Conservation (phyloP, 2,797 vertebrate genomes). For the Delichon dasypus region DNA sequence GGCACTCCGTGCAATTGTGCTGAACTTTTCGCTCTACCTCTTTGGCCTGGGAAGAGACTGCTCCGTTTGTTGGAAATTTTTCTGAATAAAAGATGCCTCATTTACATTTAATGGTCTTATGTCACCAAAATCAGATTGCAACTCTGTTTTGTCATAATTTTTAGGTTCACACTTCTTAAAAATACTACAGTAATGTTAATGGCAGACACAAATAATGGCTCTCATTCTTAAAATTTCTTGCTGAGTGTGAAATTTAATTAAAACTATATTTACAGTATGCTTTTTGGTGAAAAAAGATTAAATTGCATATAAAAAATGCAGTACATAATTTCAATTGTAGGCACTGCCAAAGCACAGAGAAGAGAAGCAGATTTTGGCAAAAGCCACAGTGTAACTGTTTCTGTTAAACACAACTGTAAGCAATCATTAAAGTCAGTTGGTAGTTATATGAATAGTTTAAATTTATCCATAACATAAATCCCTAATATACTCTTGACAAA, state of each 20-base stretch:
- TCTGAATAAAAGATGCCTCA: background rate
- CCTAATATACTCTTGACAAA: background rate
- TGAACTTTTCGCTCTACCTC: background rate
- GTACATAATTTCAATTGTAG: background rate
- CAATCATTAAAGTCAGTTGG: background rate
- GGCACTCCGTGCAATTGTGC: background rate
- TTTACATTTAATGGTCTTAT: background rate
- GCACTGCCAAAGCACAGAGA: background rate
- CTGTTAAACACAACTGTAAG: background rate
- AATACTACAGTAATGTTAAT: slow-evolving; percentile 19
- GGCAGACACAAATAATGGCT: background rate
- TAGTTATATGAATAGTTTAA: background rate
- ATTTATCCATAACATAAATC: background rate
- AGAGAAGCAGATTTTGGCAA: background rate
- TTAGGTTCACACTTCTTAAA: background rate
- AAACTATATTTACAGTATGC: background rate
- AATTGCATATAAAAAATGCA: background rate
- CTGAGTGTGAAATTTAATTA: background rate
- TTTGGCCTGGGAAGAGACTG: background rate
- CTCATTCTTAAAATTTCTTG: background rate
- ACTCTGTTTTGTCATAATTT: background rate
- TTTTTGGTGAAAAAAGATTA: background rate
- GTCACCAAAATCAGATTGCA: slow-evolving; percentile 25
- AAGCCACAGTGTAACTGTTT: background rate
- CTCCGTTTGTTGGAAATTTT: background rate